Evolutionary conservation across 2,113 vertebrate genomes (phyloP).

Genomic region (Deroptyus accipitrinus): DNA sequence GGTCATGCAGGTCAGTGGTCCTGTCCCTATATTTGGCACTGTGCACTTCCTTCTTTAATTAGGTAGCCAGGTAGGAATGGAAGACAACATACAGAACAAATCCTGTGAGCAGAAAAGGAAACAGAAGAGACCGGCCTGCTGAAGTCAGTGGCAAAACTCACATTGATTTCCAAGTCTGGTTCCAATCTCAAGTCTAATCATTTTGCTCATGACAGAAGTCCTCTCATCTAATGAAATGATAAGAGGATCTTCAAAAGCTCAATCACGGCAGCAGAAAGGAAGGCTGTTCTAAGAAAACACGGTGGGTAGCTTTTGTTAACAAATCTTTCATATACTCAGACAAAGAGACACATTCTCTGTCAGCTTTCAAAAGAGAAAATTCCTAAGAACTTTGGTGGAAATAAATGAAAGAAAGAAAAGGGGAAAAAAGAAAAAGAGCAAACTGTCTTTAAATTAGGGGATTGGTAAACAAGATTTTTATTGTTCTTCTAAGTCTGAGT

Average conservation of each 20-base stretch:
- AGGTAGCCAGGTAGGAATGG: not conserved
- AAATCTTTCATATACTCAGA: not conserved
- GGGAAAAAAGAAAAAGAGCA: not conserved
- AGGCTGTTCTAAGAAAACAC: not conserved
- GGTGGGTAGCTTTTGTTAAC: not conserved
- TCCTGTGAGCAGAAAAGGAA: not conserved
- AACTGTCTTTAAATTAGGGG: accelerated
- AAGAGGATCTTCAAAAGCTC: not conserved
- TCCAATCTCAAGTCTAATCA: not conserved
- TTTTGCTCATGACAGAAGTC: not conserved
- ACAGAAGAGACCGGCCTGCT: not conserved
- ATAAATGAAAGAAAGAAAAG: not conserved
- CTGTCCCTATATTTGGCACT: not conserved
- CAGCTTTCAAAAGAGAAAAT: not conserved
- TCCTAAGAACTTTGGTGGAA: not conserved
- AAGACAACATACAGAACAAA: not conserved
- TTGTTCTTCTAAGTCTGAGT: not conserved
- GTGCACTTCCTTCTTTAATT: not conserved
- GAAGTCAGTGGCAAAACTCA: not conserved
- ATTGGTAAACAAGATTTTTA: not conserved
- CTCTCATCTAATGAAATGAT: not conserved
- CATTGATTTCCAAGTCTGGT: not conserved
- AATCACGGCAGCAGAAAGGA: not conserved
- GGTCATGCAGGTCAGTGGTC: not conserved
- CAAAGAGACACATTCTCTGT: not conserved